A percentile compares a stretch with the other conserved stretches of the same genome.
Conservation (phyloP, 2,113 vertebrate genomes). For the Phrynosoma platyrhinos region DNA sequence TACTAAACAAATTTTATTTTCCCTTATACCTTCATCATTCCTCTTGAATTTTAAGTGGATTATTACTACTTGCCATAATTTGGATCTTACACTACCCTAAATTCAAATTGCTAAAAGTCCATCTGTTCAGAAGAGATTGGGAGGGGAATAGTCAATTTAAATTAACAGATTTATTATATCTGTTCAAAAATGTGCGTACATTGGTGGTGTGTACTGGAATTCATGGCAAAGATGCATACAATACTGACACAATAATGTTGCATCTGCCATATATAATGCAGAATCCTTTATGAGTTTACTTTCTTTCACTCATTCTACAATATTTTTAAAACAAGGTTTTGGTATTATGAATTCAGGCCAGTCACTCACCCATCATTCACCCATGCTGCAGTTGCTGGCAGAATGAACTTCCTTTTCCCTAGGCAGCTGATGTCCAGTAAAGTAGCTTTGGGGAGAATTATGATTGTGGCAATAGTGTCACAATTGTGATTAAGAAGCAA, state of each 20-base stretch:
- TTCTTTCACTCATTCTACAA: background rate
- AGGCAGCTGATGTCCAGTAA: too few relatives aligned
- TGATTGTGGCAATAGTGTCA: too few relatives aligned
- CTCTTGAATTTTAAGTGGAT: background rate
- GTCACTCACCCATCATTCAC: background rate
- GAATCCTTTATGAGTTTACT: background rate
- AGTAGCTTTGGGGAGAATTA: too few relatives aligned
- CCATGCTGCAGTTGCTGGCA: background rate
- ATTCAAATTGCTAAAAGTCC: background rate
- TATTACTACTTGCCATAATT: background rate
- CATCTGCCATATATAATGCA: background rate
- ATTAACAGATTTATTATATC: accelerated
- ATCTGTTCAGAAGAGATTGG: background rate
- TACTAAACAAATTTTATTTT: background rate
- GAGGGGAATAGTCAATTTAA: background rate
- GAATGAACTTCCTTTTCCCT: too few relatives aligned
- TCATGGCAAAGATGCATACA: background rate
- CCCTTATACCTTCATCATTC: background rate
- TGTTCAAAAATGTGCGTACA: background rate
- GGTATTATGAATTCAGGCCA: background rate
- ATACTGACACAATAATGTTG: background rate
- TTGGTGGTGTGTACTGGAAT: background rate
- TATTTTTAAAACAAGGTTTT: background rate
- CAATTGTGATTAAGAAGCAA: too few relatives aligned
- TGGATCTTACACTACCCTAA: background rate